Evolutionary conservation across 2,113 vertebrate genomes (phyloP), one percentile per base, ranked within the genome.

Genomic region (Tetrax tetrax): DNA sequence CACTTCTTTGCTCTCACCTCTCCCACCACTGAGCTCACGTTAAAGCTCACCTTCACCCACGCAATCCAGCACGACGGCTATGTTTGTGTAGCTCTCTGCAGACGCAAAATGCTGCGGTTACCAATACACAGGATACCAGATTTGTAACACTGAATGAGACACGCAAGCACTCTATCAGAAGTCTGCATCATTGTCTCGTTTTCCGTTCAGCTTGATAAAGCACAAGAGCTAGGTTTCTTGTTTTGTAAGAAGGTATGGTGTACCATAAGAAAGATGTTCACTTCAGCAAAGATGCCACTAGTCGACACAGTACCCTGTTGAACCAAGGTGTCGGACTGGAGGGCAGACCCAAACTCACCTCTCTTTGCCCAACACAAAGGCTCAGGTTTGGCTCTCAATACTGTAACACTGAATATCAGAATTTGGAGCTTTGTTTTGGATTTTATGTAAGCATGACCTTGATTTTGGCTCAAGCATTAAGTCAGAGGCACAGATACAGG

Each of bases 161-260:
- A 68, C 0, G 1, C 0, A 1, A 0, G 14, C 50, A 63, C 8
- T 10, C 4, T 8, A 81, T 23, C 33, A 79, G n/a, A 68, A n/a
- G 19, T 38, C 33, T 47, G 10, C 10, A 18, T 45, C 70, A 35
- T 4, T 3, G 24, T 54, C 21, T 56, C 70, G 6, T 41, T 70
- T 84, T 84, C 63, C 23, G 23, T 5, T 24, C 38, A 54, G 31
- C 12, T 16, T 10, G 43, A 50, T 33, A 56, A 80, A 60, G 25
- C 18, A 56, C 20, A 66, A 48, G 28, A 35, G 10, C 10, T 11
- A 20, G 7, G 13, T 31, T 76, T 50, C 2, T 3, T 61, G 14
- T 10, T 41, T 2, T 33, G 2, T 38, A 65, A 76, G 23, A 77
- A 33, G 14, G n/a, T 9, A 29, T 1, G 1, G 10, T 65, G 53